Conservation (phyloP, 1,140 invertebrate genomes). For the Drosophila tsacasi region DNA sequence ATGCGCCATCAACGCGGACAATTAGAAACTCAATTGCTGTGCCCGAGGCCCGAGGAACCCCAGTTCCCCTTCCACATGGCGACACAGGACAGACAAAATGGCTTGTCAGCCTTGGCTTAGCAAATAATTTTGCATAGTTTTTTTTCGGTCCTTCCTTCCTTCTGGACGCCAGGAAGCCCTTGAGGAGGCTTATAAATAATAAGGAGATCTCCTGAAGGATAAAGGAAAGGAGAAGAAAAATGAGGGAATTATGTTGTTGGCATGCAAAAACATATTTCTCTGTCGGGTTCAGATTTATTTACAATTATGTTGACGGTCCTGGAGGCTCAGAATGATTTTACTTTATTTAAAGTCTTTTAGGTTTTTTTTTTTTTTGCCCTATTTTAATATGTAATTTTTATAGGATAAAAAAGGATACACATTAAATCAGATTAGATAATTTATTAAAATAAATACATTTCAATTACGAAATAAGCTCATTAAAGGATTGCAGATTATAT, state of each 20-base stretch:
- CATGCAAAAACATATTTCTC: slow-evolving; percentile 2
- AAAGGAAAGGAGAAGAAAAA: slow-evolving; percentile 12
- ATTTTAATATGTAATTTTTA: not conserved
- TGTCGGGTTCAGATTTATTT: slow-evolving; percentile 9
- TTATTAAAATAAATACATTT: not conserved
- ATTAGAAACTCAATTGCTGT: slow-evolving; percentile 67
- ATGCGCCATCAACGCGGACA: slow-evolving; percentile 65
- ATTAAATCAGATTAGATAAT: not conserved
- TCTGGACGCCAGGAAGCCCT: not conserved
- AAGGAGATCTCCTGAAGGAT: slow-evolving; percentile 10
- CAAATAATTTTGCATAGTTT: slow-evolving; percentile 55
- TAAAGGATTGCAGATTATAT: not conserved
- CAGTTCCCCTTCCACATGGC: not conserved
- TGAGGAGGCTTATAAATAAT: slow-evolving; percentile 11
- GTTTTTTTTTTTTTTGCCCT: not conserved
- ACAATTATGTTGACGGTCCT: slow-evolving; percentile 4
- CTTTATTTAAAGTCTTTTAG: not conserved
- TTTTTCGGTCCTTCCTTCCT: slow-evolving; percentile 10
- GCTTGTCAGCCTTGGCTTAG: slow-evolving; percentile 28
- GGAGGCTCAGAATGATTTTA: not conserved
- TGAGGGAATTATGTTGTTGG: slow-evolving; percentile 9
- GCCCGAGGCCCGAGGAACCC: slow-evolving; percentile 10
- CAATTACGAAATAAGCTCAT: not conserved
- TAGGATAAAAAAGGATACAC: not conserved
- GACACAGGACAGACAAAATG: slow-evolving; percentile 2